Evolutionary conservation across 2,888 invertebrate genomes (phyloP).

Genomic region (Hybos culiciformis): DNA sequence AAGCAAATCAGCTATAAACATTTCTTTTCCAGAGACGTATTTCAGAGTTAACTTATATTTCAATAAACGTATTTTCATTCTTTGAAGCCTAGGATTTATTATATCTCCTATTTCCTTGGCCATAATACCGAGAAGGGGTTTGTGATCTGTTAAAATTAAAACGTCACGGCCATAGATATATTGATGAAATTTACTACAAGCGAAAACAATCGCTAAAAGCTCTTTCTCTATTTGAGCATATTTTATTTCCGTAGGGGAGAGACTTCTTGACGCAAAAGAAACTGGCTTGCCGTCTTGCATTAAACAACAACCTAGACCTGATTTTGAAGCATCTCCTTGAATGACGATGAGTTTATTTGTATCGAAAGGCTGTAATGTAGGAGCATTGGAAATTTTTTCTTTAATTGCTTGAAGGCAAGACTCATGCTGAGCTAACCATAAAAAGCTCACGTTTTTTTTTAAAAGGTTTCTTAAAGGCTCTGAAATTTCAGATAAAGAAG

Average conservation of each 20-base stretch:
- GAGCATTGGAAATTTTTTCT: not conserved
- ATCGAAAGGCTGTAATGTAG: conserved; percentile 1
- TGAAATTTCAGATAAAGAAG: conserved; percentile 6
- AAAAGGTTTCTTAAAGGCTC: conserved; percentile 4
- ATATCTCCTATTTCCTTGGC: conserved; percentile 4
- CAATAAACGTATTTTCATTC: conserved; percentile 7
- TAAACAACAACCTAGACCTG: conserved; percentile 14
- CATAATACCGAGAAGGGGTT: conserved; percentile 10
- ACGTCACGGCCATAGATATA: conserved; percentile 11
- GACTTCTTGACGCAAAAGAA: conserved; percentile 13
- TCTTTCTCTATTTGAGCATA: conserved; percentile 16
- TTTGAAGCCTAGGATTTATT: conserved; percentile 8
- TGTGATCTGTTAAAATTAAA: conserved; percentile 9
- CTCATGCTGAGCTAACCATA: conserved; percentile 3
- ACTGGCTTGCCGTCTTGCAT: conserved; percentile 14
- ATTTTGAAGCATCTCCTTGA: conserved; percentile 13
- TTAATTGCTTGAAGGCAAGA: not conserved
- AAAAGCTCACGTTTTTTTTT: conserved; percentile 2
- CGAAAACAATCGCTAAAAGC: conserved; percentile 14
- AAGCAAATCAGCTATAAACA: conserved; percentile 10
- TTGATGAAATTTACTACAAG: conserved; percentile 14
- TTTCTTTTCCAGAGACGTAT: conserved; percentile 8
- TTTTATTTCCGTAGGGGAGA: conserved; percentile 1
- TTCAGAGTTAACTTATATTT: conserved; percentile 8
- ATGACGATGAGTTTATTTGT: not conserved